phyloP scores from a whole-genome alignment of 1,140 invertebrate genomes.

The Papilio dardanus region DNA sequence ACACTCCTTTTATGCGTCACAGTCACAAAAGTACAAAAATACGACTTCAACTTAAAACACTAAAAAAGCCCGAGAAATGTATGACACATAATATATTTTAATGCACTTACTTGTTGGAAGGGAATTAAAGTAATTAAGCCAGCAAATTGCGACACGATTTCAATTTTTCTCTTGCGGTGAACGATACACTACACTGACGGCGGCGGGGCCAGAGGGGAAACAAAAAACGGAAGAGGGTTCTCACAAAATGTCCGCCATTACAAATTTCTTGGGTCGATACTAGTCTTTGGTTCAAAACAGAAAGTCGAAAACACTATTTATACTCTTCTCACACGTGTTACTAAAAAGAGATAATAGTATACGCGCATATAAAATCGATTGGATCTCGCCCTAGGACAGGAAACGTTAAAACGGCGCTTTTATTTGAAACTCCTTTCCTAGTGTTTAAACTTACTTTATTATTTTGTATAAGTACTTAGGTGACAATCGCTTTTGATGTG shows the following conservation, averaged over 20 bases:
- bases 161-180: slow-evolving; percentile 81
- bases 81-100: slow-evolving; percentile 64
- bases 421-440: background rate
- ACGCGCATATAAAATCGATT: slow-evolving; percentile 33
- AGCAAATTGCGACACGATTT: slow-evolving; percentile 81
- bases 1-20: slow-evolving; percentile 83
- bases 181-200: slow-evolving; percentile 82
- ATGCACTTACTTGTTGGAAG: slow-evolving; percentile 82
- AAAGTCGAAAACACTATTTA: slow-evolving; percentile 20
- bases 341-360: slow-evolving; percentile 38
- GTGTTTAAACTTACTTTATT: background rate
- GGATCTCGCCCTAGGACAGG: slow-evolving; percentile 10
- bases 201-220: slow-evolving; percentile 81
- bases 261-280: slow-evolving; percentile 43
- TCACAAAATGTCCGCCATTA: slow-evolving; percentile 68
- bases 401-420: slow-evolving; percentile 17
- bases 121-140: slow-evolving; percentile 81
- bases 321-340: slow-evolving; percentile 21
- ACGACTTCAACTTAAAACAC: slow-evolving; percentile 57
- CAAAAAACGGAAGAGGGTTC: slow-evolving; percentile 81
- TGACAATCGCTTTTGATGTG: background rate
- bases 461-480: background rate
- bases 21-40: slow-evolving; percentile 69
- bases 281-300: slow-evolving; percentile 29
- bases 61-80: slow-evolving; percentile 59